Evolutionary conservation across 2,888 invertebrate genomes (phyloP).

Genomic region (Mimas tiliae): DNA sequence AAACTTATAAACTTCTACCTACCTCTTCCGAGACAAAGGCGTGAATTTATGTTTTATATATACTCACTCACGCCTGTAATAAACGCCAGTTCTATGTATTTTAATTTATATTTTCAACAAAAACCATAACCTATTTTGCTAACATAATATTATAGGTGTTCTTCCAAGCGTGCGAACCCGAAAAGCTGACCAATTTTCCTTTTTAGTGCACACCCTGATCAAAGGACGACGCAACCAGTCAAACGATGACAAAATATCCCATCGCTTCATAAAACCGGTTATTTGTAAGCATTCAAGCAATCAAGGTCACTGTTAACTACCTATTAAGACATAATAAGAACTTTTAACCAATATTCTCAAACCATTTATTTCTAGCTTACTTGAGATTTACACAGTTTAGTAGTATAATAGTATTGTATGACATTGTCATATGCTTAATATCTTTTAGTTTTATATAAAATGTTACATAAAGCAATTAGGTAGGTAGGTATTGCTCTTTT

Average conservation of each 20-base stretch:
- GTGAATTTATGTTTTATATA: no score
- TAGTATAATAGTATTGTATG: no score
- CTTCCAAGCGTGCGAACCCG: constrained; percentile 54
- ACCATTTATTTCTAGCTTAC: no score
- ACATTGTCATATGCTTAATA: no score
- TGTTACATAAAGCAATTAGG: no score
- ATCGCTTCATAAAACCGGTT: constrained; percentile 64
- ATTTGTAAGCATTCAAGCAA: constrained; percentile 45
- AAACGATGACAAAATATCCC: constrained; percentile 63
- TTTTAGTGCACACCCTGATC: constrained; percentile 73
- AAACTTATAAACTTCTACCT: no score
- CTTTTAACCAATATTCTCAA: neutral
- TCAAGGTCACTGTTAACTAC: constrained; percentile 22
- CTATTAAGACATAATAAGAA: constrained; percentile 4
- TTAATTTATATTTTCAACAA: neutral
- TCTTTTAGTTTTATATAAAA: no score
- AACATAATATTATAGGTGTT: constrained; percentile 39
- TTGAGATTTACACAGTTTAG: no score
- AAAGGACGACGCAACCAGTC: constrained; percentile 58
- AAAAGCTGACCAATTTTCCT: constrained; percentile 75
- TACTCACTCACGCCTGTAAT: no score
- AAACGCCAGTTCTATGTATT: no score
- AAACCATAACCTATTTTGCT: neutral
- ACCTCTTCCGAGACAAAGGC: no score
- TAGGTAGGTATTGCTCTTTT: no score